Base-by-base conservation (phyloP, 2,113 vertebrate species). In the Rhinolophus ferrumequinum region DNA sequence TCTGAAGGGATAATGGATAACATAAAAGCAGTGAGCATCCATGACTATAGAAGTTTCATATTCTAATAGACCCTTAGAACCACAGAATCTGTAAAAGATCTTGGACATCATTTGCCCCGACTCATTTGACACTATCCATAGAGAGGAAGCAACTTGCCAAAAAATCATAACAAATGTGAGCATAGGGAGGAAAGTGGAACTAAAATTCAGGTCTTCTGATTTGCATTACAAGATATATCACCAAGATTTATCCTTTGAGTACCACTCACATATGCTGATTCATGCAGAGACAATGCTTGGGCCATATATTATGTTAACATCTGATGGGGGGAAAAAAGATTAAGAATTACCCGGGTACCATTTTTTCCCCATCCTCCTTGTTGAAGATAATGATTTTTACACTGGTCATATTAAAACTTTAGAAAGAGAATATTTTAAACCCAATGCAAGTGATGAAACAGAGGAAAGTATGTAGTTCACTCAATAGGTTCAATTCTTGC, bases 261-360 rank as follows among this genome's bases (percentile, higher is more conserved):
- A 87, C 8, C 52, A 33, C 30, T 64, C 56, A 77, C 30, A 52
- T 82, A 87, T 58, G 35, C 52, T 77, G 52, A 82, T 90, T 93
- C 44, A 60, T 62, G 19, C 38, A 41, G 30, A 50, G 28, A 35
- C 62, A 79, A 62, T 92, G 13, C 22, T 66, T 92, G 38, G 52
- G 56, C 38, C 33, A 80, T 83, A 85, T 79, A 26, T 3, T 62
- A 89, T 72, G 47, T 38, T 84, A 92, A 84, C 24, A 91, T 44
- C 35, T 92, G 54, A 92, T 84, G 75, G 47, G 47, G 47, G 11
- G 5, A 75, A 33, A 90, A 7, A 56, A n/a, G n/a, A n/a, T n/a
- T 93, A 30, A 91, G 26, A 94, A 88, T 88, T 95, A 90, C n/a
- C 79, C 33, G 87, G 15, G 54, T 90, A 41, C 47, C 52, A 87